Evolutionary conservation across 2,888 invertebrate genomes (phyloP).

Genomic region (Labia minor): DNA sequence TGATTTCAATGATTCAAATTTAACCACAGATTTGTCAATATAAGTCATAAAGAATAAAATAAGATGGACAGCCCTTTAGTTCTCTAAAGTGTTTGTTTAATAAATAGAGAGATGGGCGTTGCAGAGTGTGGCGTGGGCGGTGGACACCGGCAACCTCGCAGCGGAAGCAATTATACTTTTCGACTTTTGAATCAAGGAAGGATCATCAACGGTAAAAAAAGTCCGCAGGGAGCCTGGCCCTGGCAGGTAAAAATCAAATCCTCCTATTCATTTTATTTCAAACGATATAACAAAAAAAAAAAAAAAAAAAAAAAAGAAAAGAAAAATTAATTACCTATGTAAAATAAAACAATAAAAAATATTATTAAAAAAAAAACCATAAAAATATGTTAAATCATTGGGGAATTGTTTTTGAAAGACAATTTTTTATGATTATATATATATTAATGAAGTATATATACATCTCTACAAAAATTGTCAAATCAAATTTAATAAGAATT

Average conservation of each 20-base stretch:
- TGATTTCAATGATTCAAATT: not conserved
- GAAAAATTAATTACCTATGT: no score
- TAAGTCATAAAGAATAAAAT: not conserved
- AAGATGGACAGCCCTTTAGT: not conserved
- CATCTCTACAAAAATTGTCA: no score
- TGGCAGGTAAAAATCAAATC: conserved; percentile 52
- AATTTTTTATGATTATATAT: no score
- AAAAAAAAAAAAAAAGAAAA: no score
- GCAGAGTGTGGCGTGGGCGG: conserved; percentile 34
- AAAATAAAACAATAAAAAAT: no score
- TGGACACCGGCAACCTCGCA: conserved; percentile 33
- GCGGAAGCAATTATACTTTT: conserved; percentile 21
- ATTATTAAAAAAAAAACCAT: no score
- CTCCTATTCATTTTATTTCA: no score
- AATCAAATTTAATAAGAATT: no score
- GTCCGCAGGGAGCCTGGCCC: conserved; percentile 69
- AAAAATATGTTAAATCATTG: no score
- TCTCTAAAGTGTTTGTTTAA: not conserved
- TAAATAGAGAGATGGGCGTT: conserved; percentile 20
- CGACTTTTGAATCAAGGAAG: conserved; percentile 39
- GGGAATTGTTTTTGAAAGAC: no score
- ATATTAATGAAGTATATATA: no score
- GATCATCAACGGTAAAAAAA: conserved; percentile 67
- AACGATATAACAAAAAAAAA: conserved; percentile 22
- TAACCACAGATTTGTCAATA: not conserved